Evolutionary conservation across 2,888 invertebrate species (phyloP), one percentile per base, ranked within the genome.

Genomic region (Lasioglossum malachurum): DNA sequence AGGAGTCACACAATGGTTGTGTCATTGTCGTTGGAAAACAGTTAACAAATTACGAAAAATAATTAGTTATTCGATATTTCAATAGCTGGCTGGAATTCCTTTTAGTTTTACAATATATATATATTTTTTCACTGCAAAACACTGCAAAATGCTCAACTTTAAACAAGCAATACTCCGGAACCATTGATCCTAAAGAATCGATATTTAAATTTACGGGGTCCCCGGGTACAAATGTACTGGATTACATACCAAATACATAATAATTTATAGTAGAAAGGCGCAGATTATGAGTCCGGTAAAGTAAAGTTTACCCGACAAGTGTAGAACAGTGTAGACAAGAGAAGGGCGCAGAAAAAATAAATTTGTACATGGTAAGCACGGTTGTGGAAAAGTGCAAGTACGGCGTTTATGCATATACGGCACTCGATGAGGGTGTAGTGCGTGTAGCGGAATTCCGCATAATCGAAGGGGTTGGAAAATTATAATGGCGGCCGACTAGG

Each of bases 401-500:
- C 38, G 64, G 46, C 77, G 89, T 88, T 41, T 84, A 89, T 84
- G 83, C 80, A 86, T 72, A 83, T 84, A 77, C 8, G 10, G 60
- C 60, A 35, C 57, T 41, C 38, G 67, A 73, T 75, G 73, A 49
- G 57, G 77, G 75, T 46, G 41, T 57, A 75, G 53, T 23, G 69
- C 80, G 69, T 71, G 72, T 27, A 74, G 41, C 23, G n/a, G 69
- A n/a, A 83, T 84, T 81, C 60, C 74, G 83, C 84, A 82, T 89
- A 89, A 89, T 89, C 89, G 82, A 89, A 88, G 85, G 64, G 82
- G 82, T 44, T 74, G 83, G 53, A 3, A 80, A 81, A 87, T 88
- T 81, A 78, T 79, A 72, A 84, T 80, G 81, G 64, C 38, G 57
- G 64, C 38, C 23, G 41, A 67, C 67, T 57, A 49, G 69, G 7